A percentile compares a stretch with the other conserved stretches of the same genome.
Evolutionary conservation across 2,888 invertebrate species (phyloP).

Genomic region (Plagodis pulveraria): DNA sequence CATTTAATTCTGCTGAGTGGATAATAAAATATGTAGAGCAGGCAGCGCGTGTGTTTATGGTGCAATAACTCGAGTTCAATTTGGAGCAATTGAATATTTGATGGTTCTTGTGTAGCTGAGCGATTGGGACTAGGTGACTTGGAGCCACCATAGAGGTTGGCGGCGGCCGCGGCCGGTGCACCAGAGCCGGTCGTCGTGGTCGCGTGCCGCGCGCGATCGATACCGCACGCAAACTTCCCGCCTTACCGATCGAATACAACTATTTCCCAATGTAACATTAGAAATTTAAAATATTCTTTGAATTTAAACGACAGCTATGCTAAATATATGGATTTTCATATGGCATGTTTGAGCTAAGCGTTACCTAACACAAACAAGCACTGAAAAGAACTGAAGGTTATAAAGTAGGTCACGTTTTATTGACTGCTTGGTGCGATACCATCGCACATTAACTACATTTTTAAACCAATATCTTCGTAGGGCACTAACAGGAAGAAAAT

Average conservation of each 20-base stretch:
- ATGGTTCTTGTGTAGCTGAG: slow-evolving; percentile 30
- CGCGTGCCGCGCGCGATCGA: slow-evolving; percentile 79
- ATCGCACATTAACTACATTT: not conserved
- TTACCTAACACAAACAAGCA: slow-evolving; percentile 20
- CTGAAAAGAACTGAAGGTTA: slow-evolving; percentile 20
- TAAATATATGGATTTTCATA: slow-evolving; percentile 4
- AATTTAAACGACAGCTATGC: not conserved
- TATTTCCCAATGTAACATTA: slow-evolving; percentile 9
- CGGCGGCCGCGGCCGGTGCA: slow-evolving; percentile 58
- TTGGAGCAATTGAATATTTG: slow-evolving; percentile 42
- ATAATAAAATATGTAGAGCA: slow-evolving; percentile 21
- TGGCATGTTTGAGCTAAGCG: slow-evolving; percentile 12
- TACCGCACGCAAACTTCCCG: slow-evolving; percentile 76
- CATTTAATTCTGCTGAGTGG: slow-evolving; percentile 8
- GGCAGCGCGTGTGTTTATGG: slow-evolving; percentile 24
- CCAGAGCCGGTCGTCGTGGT: slow-evolving; percentile 54
- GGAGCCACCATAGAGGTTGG: slow-evolving; percentile 34
- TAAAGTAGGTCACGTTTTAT: slow-evolving; percentile 26
- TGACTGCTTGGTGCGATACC: slow-evolving; percentile 8
- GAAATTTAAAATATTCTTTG: not conserved
- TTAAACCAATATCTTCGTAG: too few relatives aligned
- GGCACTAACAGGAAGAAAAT: not conserved
- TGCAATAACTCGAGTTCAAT: slow-evolving; percentile 33
- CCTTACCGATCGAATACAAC: slow-evolving; percentile 56
- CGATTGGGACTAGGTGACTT: slow-evolving; percentile 13